Percentiles rank a stretch among this genome's conserved stretches.
Evolutionary conservation across 2,888 invertebrate genomes (phyloP).

Genomic region (Orchesellides sinensis): DNA sequence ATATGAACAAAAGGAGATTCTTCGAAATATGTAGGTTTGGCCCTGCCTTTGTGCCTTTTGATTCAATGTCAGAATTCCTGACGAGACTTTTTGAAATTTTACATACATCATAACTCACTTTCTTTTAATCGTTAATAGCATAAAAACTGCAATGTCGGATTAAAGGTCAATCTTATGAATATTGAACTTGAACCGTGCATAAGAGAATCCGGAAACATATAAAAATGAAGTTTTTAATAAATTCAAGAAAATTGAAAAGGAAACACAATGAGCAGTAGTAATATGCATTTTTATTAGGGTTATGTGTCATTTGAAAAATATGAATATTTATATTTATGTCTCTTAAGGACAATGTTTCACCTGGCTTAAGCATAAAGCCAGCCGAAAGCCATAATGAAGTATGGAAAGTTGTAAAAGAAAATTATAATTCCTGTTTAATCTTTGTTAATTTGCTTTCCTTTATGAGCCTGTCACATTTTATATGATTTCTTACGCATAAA

Average conservation of each 20-base stretch:
- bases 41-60: background rate
- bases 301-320: conserved; percentile 30
- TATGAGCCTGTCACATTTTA: conserved; percentile 45
- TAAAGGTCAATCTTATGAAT: conserved; percentile 50
- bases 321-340: too few species aligned
- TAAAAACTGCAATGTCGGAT: background rate
- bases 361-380: background rate
- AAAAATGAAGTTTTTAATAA: conserved; percentile 20
- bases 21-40: conserved; percentile 5
- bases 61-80: conserved; percentile 1
- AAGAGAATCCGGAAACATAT: conserved; percentile 28
- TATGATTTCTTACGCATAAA: conserved; percentile 41
- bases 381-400: conserved; percentile 11
- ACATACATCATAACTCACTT: conserved; percentile 36
- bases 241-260: conserved; percentile 22
- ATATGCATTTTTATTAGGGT: conserved; percentile 12
- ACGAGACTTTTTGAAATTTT: conserved; percentile 38
- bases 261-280: background rate
- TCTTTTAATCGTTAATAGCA: conserved; percentile 12
- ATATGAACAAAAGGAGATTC: background rate
- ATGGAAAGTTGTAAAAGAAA: conserved; percentile 37
- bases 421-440: conserved; percentile 51
- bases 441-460: conserved; percentile 46
- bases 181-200: conserved; percentile 1
- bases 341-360: too few species aligned